Conservation (phyloP, 2,113 vertebrate species). For the Laticauda laticaudata region DNA sequence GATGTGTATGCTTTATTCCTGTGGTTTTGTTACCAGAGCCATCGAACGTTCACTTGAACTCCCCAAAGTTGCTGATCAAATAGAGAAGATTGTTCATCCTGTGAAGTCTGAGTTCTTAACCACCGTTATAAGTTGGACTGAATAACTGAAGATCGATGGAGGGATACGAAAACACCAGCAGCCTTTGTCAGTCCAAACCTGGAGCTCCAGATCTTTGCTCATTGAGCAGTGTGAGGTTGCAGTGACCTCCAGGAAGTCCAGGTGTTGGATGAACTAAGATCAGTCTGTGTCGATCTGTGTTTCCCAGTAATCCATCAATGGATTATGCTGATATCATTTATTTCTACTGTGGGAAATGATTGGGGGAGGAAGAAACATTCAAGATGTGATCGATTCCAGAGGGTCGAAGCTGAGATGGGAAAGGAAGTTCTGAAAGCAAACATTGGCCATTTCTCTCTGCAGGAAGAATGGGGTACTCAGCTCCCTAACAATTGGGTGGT, state of each 20-base stretch:
- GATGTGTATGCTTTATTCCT: fast-evolving
- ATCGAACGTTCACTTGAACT: background rate
- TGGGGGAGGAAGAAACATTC: background rate
- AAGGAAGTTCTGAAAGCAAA: fast-evolving
- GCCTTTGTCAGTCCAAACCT: background rate
- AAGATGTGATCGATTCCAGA: background rate
- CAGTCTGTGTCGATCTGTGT: background rate
- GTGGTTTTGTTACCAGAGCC: background rate
- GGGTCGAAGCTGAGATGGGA: background rate
- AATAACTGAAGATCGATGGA: background rate
- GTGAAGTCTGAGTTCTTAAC: background rate
- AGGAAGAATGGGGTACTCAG: background rate
- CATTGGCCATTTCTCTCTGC: background rate
- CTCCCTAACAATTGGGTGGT: background rate
- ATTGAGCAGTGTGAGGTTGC: background rate
- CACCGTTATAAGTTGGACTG: background rate
- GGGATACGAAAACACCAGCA: background rate
- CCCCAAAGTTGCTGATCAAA: background rate
- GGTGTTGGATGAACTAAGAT: fast-evolving
- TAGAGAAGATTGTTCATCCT: fast-evolving
- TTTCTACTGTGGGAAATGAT: background rate
- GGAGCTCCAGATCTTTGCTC: background rate
- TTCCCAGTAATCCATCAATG: background rate
- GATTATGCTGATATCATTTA: fast-evolving
- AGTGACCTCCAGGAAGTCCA: background rate